phyloP scores from a whole-genome alignment of 53 echinoderm and acorn worm species.

The Crossaster papposus region DNA sequence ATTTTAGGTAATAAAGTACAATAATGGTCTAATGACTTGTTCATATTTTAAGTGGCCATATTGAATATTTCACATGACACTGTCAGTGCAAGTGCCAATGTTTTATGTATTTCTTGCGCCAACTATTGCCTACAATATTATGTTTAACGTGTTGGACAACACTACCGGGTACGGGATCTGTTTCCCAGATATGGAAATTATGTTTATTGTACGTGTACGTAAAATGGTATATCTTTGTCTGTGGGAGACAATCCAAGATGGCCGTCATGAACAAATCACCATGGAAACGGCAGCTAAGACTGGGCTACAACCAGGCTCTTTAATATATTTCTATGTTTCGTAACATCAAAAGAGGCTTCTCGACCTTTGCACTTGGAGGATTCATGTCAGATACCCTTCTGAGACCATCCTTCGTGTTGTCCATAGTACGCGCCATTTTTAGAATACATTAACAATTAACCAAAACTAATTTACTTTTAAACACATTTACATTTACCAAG shows the following conservation, averaged over 20 bases:
- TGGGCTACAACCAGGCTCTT: conserved; percentile 44
- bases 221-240: neutral
- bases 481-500: neutral
- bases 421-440: conserved; percentile 44
- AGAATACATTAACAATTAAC: neutral
- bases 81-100: neutral
- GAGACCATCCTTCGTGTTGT: conserved; percentile 53
- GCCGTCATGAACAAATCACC: conserved; percentile 39
- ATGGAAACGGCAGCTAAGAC: conserved; percentile 47
- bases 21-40: neutral
- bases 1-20: neutral
- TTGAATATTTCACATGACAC: neutral
- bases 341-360: conserved; percentile 49
- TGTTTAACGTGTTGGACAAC: neutral
- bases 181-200: no score
- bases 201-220: no score
- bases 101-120: neutral
- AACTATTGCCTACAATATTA: neutral
- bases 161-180: no score
- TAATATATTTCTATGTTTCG: conserved; percentile 42
- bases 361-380: conserved; percentile 4
- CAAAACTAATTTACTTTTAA: neutral
- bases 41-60: neutral
- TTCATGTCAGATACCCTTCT: conserved; percentile 47
- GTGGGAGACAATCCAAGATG: conserved; percentile 29